phyloP scores from a whole-genome alignment of 2,113 vertebrate genomes.

The Riparia riparia region DNA sequence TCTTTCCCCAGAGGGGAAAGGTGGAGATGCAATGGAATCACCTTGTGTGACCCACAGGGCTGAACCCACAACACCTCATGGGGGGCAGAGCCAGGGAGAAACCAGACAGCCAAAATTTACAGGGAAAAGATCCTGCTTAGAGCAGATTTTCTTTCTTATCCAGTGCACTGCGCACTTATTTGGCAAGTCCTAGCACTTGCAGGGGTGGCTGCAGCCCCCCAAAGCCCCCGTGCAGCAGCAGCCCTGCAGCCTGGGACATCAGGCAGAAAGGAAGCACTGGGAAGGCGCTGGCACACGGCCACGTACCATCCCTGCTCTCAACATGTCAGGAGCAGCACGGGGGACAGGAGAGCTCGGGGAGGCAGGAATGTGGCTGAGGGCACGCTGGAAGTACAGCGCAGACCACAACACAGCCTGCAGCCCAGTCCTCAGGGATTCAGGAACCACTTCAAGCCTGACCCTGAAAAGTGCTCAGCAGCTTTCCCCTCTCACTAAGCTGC shows the following conservation, averaged over 20 bases:
- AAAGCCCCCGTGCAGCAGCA: not conserved
- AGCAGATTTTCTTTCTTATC: not conserved
- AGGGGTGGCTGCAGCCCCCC: not conserved
- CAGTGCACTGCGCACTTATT: not conserved
- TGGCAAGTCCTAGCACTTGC: not conserved
- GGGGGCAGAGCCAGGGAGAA: not conserved
- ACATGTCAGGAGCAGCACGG: not conserved
- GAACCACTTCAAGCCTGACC: constrained; percentile 35
- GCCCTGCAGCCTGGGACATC: not conserved
- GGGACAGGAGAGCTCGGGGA: not conserved
- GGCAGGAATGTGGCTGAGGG: not conserved
- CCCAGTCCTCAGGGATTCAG: not conserved
- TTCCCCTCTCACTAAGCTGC: not conserved
- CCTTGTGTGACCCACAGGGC: constrained; percentile 5
- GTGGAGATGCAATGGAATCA: not conserved
- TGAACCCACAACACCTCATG: not conserved
- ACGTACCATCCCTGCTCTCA: not conserved
- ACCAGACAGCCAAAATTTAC: not conserved
- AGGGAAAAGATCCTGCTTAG: not conserved
- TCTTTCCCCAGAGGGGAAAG: not conserved
- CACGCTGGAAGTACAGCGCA: not conserved
- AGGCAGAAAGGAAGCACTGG: not conserved
- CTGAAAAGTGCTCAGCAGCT: not conserved
- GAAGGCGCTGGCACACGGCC: not conserved
- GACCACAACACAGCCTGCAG: constrained; percentile 26